Evolutionary conservation across 2,113 vertebrate species (phyloP), one percentile per base, ranked within the genome.

Genomic region (Xiphophorus couchianus): DNA sequence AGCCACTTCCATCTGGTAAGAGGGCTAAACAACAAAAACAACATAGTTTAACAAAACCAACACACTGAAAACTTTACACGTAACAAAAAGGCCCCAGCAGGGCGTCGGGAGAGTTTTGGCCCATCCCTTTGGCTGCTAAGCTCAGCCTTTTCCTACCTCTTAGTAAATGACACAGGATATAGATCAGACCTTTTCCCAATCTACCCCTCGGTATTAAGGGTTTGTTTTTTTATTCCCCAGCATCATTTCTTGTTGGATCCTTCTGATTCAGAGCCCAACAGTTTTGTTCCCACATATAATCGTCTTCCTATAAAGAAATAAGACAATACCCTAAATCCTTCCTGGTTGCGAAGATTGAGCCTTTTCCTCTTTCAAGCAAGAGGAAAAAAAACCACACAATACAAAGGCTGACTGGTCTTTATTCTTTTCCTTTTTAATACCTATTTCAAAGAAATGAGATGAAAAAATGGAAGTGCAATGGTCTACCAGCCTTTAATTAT

Each of bases 1-100:
- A 92, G 78, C 87, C 91, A 88, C 86, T 82, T 92, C 89, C 90
- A 87, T 86, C 92, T 73, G 90, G 90, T 87, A 88, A 90, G 86
- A 90, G 91, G 88, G 91, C 87, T 89, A 90, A 92, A 93, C 88
- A 85, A 93, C 92, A 92, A 83, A 91, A 93, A 93, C 84, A 90
- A 92, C 88, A 90, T 88, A 76, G 78, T 92, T 85, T 82, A 88
- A 92, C 85, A 83, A 74, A 91, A 89, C 76, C 85, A 84, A 92
- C 88, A 88, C 81, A 86, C 77, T 88, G 85, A 93, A 80, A 93
- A 93, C 83, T 84, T 81, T 84, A 91, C 88, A 90, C 71, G 1
- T 54, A 85, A 88, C 73, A 85, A 86, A 88, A 90, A 84, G 74
- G 74, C 78, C 83, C 87, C 88, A 83, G 83, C 69, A 81, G 88